Base-by-base conservation (phyloP, 1,140 invertebrate species). In the Pseudobourletiella spinata region DNA sequence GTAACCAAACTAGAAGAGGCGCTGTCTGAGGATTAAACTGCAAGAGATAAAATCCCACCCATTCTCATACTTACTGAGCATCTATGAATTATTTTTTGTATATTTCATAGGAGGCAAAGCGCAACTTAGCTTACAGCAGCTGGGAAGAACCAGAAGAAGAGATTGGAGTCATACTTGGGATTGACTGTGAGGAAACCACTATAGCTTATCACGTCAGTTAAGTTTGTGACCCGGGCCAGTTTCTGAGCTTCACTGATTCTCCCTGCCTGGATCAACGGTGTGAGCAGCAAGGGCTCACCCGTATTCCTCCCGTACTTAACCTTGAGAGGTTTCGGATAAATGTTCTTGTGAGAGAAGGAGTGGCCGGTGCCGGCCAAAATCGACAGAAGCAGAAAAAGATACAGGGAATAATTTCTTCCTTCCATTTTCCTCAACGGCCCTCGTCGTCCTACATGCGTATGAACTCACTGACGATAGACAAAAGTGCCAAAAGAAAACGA, bases 111-210 rank as follows among this genome's bases (percentile, higher is more conserved):
- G n/a, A n/a, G n/a, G n/a, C n/a, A n/a, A n/a, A n/a, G n/a, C n/a
- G n/a, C n/a, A n/a, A n/a, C n/a, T n/a, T n/a, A n/a, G 48, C 72
- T 73, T 69, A 77, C 77, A 72, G 72, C 69, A 2, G 77, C 50
- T 14, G 50, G 50, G 20, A 54, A 54, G 28, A 54, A 54, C 79
- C 79, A 80, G 72, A 80, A 79, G 70, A 77, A 80, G 71, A 79
- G 74, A 65, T 80, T 79, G 42, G 77, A 78, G 56, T 76, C 73
- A 59, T 71, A 75, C 8, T 71, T 71, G 60, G 74, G 71, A 60
- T 80, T 78, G 39, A 79, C 78, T 20, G 78, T 79, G 11, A 80
- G 70, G 57, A 73, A 79, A 11, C 78, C 79, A 22, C 77, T 75
- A 69, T 78, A 74, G 59, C 73, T 74, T 4, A 62, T 57, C 2